These are phyloP conservation scores for Hoplias malabaricus DNA, from an alignment of 2,113 vertebrate species.

Conservation along the genomic window DNA sequence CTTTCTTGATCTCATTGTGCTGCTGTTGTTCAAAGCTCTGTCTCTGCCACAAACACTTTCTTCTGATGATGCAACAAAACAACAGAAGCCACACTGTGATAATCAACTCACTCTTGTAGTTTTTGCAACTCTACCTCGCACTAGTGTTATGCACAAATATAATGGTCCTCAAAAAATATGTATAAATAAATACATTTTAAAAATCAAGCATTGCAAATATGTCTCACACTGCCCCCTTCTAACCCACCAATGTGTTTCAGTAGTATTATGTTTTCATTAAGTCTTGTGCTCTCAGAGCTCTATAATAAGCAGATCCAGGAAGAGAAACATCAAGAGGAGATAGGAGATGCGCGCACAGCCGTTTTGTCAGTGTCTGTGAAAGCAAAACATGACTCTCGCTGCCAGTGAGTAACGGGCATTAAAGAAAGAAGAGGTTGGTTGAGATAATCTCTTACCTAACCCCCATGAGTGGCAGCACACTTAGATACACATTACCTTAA, in stretches of 20 bases:
- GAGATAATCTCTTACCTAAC: not conserved
- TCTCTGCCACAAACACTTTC: too few species aligned
- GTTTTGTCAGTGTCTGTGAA: conserved; percentile 8
- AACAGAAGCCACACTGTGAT: too few species aligned
- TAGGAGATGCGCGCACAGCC: not conserved
- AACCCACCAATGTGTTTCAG: not conserved
- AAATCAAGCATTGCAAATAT: too few species aligned
- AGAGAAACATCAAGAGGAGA: not conserved
- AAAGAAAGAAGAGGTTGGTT: too few species aligned
- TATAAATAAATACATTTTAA: too few species aligned
- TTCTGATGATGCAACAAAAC: too few species aligned
- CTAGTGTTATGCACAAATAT: too few species aligned
- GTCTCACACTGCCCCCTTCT: not conserved
- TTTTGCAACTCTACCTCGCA: too few species aligned
- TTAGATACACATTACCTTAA: not conserved
- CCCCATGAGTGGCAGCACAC: not conserved
- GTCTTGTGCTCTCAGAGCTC: not conserved
- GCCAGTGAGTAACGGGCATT: not conserved
- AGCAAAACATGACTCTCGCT: not conserved
- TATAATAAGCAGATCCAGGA: not conserved
- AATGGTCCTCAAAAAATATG: too few species aligned
- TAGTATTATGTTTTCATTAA: not conserved
- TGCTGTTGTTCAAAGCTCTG: too few species aligned
- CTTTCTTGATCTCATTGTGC: too few species aligned
- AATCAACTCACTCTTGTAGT: too few species aligned